Conservation (phyloP, 2,888 invertebrate species). For the Agriotes lineatus region DNA sequence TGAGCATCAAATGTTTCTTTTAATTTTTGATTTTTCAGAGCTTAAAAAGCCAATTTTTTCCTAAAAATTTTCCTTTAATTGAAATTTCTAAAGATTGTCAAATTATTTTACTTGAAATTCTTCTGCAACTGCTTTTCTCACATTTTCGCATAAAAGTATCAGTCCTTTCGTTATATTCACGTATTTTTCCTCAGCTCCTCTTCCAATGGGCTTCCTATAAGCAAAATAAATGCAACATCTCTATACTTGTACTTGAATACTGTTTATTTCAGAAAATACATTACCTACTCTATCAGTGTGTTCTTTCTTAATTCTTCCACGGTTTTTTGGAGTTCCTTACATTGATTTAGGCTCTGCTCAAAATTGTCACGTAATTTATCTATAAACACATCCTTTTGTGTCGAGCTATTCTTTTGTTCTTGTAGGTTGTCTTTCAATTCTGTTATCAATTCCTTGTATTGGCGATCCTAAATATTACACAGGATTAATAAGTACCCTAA, state of each 20-base stretch:
- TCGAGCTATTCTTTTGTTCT: conserved; percentile 46
- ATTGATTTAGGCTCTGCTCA: conserved; percentile 47
- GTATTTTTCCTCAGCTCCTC: conserved; percentile 27
- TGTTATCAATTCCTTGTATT: conserved; percentile 43
- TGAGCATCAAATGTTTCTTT: neutral
- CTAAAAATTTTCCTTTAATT: neutral
- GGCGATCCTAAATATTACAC: conserved; percentile 47
- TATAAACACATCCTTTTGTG: conserved; percentile 47
- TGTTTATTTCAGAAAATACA: no score
- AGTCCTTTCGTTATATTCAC: conserved; percentile 22
- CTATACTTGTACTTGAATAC: neutral
- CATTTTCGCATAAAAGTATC: conserved; percentile 20
- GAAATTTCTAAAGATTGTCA: neutral
- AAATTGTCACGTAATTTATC: conserved; percentile 48
- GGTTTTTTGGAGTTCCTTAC: conserved; percentile 45
- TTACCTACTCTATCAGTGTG: neutral
- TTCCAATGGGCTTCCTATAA: conserved; percentile 9
- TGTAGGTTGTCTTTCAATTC: conserved; percentile 36
- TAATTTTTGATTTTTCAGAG: neutral
- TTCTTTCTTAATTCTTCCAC: conserved; percentile 36
- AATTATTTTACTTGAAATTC: conserved; percentile 18
- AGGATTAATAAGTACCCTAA: no score
- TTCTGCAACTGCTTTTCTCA: conserved; percentile 10
- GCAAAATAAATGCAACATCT: neutral
- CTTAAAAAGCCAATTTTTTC: no score